phyloP scores from a whole-genome alignment of 2,797 vertebrate species.

The Vireo griseus region DNA sequence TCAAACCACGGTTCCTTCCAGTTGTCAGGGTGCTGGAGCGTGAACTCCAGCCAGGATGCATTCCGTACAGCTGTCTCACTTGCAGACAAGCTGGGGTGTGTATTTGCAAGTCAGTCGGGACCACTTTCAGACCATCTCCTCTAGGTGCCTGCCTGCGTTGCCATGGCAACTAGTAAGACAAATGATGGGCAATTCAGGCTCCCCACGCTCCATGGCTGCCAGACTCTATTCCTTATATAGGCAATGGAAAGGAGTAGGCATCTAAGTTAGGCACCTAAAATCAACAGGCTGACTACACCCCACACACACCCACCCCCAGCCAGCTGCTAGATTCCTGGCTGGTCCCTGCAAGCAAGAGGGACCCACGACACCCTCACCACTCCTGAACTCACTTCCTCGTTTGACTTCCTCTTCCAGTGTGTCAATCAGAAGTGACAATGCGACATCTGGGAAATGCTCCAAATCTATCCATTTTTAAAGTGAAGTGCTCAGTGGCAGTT shows the following conservation, averaged over 20 bases:
- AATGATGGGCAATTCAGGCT: conserved; percentile 42
- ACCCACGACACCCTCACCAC: neutral
- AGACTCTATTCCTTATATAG: conserved; percentile 56
- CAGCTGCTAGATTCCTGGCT: conserved; percentile 41
- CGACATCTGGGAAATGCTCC: conserved; percentile 19
- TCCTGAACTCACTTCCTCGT: conserved; percentile 14
- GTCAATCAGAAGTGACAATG: conserved; percentile 57
- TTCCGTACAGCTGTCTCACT: neutral
- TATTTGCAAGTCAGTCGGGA: neutral
- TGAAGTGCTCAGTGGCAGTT: neutral
- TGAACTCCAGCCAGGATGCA: neutral
- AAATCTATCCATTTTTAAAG: conserved; percentile 24
- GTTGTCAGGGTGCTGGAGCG: neutral
- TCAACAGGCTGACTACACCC: conserved; percentile 26
- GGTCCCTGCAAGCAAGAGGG: neutral
- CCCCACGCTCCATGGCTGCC: conserved; percentile 29
- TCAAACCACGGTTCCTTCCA: neutral
- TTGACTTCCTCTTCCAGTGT: conserved; percentile 48
- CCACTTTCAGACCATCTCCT: conserved; percentile 12
- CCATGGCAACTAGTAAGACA: conserved; percentile 36
- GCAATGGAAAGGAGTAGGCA: conserved; percentile 16
- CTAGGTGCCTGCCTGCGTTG: conserved; percentile 14
- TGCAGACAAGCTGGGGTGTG: neutral
- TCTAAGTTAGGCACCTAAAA: conserved; percentile 29
- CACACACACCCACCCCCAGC: conserved; percentile 8